phyloP scores from a whole-genome alignment of 2,888 invertebrate genomes.

The Cheilosia variabilis region DNA sequence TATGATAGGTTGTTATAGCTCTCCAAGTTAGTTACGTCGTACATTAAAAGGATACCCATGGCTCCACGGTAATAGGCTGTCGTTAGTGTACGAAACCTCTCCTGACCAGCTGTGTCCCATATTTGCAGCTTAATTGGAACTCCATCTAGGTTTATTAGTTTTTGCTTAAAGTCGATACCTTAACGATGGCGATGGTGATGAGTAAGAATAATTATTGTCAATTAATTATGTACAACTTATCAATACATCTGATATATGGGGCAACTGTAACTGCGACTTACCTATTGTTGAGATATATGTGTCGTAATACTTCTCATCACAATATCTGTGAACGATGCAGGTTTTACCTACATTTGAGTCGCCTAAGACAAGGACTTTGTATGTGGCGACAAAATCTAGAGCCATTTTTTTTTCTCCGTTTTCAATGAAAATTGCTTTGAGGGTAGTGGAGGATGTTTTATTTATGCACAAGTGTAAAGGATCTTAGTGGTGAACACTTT shows the following conservation, averaged over 20 bases:
- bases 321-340: conserved; percentile 94
- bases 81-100: conserved; percentile 88
- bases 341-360: conserved; percentile 96
- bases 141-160: conserved; percentile 93
- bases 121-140: conserved; percentile 89
- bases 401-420: conserved; percentile 86
- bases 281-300: conserved; percentile 96
- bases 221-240: conserved; percentile 44
- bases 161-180: conserved; percentile 96
- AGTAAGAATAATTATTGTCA: conserved; percentile 20
- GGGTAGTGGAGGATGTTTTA: background rate
- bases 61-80: conserved; percentile 95
- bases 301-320: conserved; percentile 95
- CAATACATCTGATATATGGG: background rate
- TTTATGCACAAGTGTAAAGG: background rate
- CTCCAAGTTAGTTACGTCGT: conserved; percentile 94
- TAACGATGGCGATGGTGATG: conserved; percentile 65
- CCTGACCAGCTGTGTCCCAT: conserved; percentile 93
- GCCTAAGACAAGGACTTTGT: conserved; percentile 93
- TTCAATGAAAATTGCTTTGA: conserved; percentile 13
- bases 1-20: conserved; percentile 96
- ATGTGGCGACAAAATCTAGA: conserved; percentile 93
- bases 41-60: conserved; percentile 95
- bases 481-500: background rate
- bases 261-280: conserved; percentile 83